Base-by-base conservation (phyloP, 2,113 vertebrate genomes). In the Takifugu bimaculatus region DNA sequence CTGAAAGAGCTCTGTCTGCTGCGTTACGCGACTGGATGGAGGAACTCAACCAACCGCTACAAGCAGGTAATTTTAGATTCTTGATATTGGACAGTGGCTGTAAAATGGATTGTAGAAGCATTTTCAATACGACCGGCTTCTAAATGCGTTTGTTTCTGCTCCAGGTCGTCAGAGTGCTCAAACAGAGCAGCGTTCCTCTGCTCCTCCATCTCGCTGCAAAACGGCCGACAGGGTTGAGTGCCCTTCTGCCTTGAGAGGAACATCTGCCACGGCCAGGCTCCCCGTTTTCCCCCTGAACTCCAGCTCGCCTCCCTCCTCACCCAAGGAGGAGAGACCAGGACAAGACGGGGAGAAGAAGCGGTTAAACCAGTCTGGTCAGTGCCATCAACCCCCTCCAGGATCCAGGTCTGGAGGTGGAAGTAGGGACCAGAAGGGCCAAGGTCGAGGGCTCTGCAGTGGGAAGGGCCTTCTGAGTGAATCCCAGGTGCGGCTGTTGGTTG, bases 11-110 rank as follows among this genome's bases (percentile, higher is more conserved):
- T 4, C 80, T 95, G 62, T 89, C 91, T 54, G 58, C 79, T 66
- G 93, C 93, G 0, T 83, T 94, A 53, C 64, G 1, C 1, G 93
- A 93, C 70, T 95, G 93, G 93, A 91, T 93, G 84, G 85, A 87
- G 0, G 93, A 95, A 74, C 91, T 95, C 65, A 90, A 62, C 62
- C 91, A 92, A 45, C 85, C 90, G n/a, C 74, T 88, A 58, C 90
- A 91, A 65, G 87, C 91, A 88, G 93, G 93, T 94, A 52, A 50
- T 6, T 2, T 45, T 10, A 20, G 53, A 15, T 11, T 28, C 11
- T 6, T 13, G 50, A 13, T 13, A 25, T 44, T 2, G 13, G 43
- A 39, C 35, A 10, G 35, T 39, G 35, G 11, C 35, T 10, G n/a
- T 48, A 11, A 9, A 47, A 55, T n/a, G 9, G 5, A 39, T 2